Evolutionary conservation across 2,888 invertebrate genomes (phyloP).

Genomic region (Trichogramma dendrolimi): DNA sequence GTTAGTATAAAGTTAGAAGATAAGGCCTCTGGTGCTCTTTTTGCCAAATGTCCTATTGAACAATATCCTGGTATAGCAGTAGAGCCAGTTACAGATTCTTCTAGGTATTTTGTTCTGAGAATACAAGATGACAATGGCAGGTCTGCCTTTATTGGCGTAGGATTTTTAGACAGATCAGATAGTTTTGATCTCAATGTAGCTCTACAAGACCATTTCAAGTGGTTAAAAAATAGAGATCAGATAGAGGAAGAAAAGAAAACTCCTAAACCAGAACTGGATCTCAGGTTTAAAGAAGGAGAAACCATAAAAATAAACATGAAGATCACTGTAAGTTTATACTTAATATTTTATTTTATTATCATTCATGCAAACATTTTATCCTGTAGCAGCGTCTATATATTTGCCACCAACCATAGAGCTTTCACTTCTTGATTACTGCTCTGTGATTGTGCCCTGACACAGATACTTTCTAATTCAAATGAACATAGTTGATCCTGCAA

Average conservation of each 20-base stretch:
- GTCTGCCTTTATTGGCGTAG: constrained; percentile 92
- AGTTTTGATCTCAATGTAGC: constrained; percentile 99
- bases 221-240: constrained; percentile 77
- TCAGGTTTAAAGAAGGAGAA: constrained; percentile 98
- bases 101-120: constrained; percentile 92
- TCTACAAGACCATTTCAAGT: constrained; percentile 96
- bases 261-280: constrained; percentile 78
- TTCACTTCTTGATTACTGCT: constrained; percentile 9
- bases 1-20: constrained; percentile 93
- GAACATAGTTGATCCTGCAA: too few relatives aligned
- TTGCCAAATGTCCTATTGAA: constrained; percentile 95
- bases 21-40: constrained; percentile 85
- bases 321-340: constrained; percentile 67
- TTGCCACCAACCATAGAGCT: not conserved
- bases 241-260: constrained; percentile 75
- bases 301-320: constrained; percentile 99
- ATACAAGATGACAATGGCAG: constrained; percentile 94
- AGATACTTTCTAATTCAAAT: too few relatives aligned
- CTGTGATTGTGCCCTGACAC: too few relatives aligned
- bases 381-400: not conserved
- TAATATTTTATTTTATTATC: not conserved
- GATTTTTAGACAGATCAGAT: constrained; percentile 96
- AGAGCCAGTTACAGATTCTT: constrained; percentile 95
- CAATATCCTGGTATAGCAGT: constrained; percentile 91
- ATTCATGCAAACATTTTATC: not conserved